Percentiles rank a stretch among this genome's conserved stretches.
These are phyloP conservation scores for Pristionchus japonicus DNA, from an alignment of 2,888 invertebrate species.

Conservation along the genomic window DNA sequence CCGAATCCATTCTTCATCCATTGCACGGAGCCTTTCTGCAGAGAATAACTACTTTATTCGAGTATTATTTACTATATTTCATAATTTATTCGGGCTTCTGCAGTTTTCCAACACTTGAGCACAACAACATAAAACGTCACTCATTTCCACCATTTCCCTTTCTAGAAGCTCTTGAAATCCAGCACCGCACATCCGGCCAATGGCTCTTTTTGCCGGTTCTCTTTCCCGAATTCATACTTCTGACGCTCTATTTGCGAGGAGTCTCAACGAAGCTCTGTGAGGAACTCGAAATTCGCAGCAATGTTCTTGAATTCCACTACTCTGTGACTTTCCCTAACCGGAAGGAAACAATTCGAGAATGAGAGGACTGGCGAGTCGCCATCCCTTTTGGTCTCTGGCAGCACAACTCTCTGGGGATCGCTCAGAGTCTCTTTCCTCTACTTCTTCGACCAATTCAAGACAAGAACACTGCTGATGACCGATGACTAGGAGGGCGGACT, in stretches of 20 bases:
- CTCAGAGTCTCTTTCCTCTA: slow-evolving; percentile 39
- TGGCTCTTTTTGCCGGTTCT: slow-evolving; percentile 6
- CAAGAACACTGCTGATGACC: slow-evolving; percentile 40
- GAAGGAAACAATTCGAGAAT: too few species aligned
- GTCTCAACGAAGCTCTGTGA: background rate
- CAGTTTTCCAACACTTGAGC: background rate
- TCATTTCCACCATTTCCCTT: too few species aligned
- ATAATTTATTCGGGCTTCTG: background rate
- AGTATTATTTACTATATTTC: background rate
- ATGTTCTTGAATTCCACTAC: too few species aligned
- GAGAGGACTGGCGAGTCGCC: too few species aligned
- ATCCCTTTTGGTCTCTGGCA: background rate
- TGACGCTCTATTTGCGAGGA: slow-evolving; percentile 2
- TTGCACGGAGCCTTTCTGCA: slow-evolving; percentile 90
- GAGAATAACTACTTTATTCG: slow-evolving; percentile 48
- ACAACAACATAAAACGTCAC: too few species aligned
- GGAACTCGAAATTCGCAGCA: slow-evolving; percentile 18
- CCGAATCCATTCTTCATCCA: slow-evolving; percentile 99
- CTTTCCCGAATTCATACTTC: background rate
- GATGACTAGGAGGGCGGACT: background rate
- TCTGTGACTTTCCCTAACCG: background rate
- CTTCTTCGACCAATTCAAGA: background rate
- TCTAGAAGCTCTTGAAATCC: background rate
- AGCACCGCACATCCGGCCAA: background rate
- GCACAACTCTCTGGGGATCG: slow-evolving; percentile 4